Evolutionary conservation across 2,113 vertebrate genomes (phyloP).

Genomic region (Tinamus guttatus): DNA sequence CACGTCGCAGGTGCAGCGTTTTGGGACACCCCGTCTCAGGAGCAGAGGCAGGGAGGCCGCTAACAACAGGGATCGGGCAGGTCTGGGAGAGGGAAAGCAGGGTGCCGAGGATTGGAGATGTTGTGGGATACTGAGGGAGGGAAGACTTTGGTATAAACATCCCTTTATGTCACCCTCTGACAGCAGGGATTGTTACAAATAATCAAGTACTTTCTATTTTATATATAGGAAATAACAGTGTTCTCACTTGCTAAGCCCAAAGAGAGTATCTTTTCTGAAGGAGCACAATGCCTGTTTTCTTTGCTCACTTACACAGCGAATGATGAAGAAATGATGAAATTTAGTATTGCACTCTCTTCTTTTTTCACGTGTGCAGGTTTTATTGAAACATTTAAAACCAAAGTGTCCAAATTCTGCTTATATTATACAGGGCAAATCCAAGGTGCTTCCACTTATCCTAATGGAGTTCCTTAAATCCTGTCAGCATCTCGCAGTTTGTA

Average conservation of each 20-base stretch:
- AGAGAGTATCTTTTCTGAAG: not conserved
- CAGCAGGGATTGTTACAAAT: slow-evolving; percentile 53
- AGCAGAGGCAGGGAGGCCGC: not conserved
- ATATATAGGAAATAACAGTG: slow-evolving; percentile 4
- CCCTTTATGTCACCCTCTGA: slow-evolving; percentile 22
- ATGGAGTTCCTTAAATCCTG: not conserved
- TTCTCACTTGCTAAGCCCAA: slow-evolving; percentile 7
- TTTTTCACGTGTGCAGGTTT: not conserved
- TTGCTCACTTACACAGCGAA: slow-evolving; percentile 25
- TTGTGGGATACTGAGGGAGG: slow-evolving; percentile 40
- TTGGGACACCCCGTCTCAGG: not conserved
- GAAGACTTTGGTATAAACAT: slow-evolving; percentile 53
- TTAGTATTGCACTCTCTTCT: not conserved
- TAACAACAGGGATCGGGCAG: not conserved
- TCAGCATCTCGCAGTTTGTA: not conserved
- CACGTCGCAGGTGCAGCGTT: not conserved
- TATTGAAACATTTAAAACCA: slow-evolving; percentile 4
- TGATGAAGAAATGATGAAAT: slow-evolving; percentile 46
- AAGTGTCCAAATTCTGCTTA: not conserved
- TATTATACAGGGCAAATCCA: not conserved
- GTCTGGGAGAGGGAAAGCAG: slow-evolving; percentile 7
- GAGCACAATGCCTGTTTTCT: slow-evolving; percentile 28
- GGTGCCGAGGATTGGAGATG: not conserved
- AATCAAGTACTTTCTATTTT: slow-evolving; percentile 48
- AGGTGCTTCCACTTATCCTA: not conserved